Evolutionary conservation across 2,113 vertebrate species (phyloP), one percentile per base, ranked within the genome.

Genomic region (Limanda limanda): DNA sequence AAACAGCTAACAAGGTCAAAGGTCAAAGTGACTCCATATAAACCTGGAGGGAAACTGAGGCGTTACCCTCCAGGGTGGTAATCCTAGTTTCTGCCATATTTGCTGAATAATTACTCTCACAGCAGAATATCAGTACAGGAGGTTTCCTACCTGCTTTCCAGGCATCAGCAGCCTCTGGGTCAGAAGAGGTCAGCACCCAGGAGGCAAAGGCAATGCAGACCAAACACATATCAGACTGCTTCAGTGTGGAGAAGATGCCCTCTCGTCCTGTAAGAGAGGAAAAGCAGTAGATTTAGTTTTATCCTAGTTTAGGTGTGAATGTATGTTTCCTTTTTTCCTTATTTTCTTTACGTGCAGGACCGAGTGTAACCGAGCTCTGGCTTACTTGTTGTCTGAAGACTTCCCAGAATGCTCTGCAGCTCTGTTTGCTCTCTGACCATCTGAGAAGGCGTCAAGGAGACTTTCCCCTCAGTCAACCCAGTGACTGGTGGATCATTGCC

Each of bases 201-300:
- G 97, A 97, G 0, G 97, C 96, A 68, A 99, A 96, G n/a, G 97
- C 97, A 10, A 98, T 96, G 72, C 98, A 98, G 76, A 96, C 94
- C n/a, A 99, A 93, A 83, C 98, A 99, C 95, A 98, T 95, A 81
- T 99, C 97, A 0, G 93, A 91, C 77, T 94, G 94, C 67, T 85
- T 90, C 73, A 95, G 77, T 4, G 90, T 83, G 61, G 94, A 90
- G 52, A 90, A 84, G 62, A 92, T 65, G 27, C 82, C 64, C 18
- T 92, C 76, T 81, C 15, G 88, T 63, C 84, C 94, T 95, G 76
- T 18, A 71, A 70, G 27, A 79, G 18, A 86, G 70, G 80, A 4
- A 27, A 63, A 31, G 7, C 17, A 67, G 8, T 4, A 69, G 4
- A 1, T 40, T 52, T 45, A 0, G 3, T 67, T 23, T 8, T 20